phyloP scores from a whole-genome alignment of 2,113 vertebrate genomes.

The Grantiella picta region DNA sequence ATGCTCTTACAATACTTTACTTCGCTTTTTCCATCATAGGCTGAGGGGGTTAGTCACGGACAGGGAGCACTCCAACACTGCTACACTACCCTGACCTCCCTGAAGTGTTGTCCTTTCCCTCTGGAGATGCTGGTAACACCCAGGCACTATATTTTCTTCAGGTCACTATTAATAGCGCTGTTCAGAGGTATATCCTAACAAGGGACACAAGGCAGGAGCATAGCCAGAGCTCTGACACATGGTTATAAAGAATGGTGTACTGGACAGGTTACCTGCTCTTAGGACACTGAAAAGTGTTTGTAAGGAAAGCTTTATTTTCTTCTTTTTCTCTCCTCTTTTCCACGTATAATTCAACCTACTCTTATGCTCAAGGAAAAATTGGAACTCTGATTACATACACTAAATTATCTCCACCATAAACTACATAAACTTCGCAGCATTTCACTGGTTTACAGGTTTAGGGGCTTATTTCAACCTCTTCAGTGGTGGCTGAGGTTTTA shows the following conservation, averaged over 20 bases:
- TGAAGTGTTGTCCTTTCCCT: background rate
- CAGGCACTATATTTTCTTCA: background rate
- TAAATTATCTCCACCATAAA: conserved; percentile 57
- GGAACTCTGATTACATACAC: conserved; percentile 43
- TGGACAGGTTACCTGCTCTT: background rate
- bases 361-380: conserved; percentile 13
- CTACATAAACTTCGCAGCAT: background rate
- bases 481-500: background rate
- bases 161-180: background rate
- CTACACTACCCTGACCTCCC: background rate
- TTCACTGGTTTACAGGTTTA: conserved; percentile 41
- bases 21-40: background rate
- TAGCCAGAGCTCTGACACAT: background rate
- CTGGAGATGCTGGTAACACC: background rate
- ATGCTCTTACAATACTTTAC: background rate
- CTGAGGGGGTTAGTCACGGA: background rate
- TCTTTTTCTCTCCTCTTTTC: background rate
- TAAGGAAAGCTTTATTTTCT: background rate
- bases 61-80: background rate
- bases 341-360: background rate
- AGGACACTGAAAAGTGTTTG: background rate
- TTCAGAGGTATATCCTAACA: background rate
- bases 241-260: background rate
- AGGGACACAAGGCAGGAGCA: background rate
- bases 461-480: conserved; percentile 39